These are phyloP conservation scores for Pedetes capensis DNA, from an alignment of 2,113 vertebrate genomes.

Conservation along the genomic window DNA sequence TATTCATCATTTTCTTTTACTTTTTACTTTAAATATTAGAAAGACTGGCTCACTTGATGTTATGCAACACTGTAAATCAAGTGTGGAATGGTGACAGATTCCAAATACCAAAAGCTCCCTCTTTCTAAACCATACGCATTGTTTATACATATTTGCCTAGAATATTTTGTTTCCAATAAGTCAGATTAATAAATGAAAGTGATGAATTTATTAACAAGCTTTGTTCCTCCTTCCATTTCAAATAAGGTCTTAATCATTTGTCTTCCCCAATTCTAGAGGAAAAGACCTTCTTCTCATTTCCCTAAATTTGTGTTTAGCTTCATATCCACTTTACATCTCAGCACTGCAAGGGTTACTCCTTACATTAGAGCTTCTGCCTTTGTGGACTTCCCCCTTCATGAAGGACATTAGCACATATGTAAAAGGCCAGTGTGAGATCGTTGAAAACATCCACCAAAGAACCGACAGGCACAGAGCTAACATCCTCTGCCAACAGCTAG, in stretches of 20 bases:
- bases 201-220: neutral
- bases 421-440: neutral
- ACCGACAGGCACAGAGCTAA: neutral
- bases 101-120: neutral
- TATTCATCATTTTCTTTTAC: neutral
- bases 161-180: neutral
- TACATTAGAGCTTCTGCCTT: neutral
- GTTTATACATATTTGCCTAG: neutral
- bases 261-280: neutral
- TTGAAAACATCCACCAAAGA: neutral
- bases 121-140: neutral
- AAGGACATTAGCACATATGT: too few species aligned
- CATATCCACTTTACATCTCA: neutral
- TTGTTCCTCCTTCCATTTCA: neutral
- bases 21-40: conserved; percentile 17
- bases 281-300: neutral
- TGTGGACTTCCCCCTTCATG: neutral
- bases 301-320: neutral
- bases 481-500: neutral
- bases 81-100: neutral
- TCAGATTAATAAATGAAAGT: neutral
- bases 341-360: neutral
- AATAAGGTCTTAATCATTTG: neutral
- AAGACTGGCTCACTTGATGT: neutral
- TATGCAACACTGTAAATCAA: neutral